Base-by-base conservation (phyloP, 2,113 vertebrate species). In the Peucedramus taeniatus region DNA sequence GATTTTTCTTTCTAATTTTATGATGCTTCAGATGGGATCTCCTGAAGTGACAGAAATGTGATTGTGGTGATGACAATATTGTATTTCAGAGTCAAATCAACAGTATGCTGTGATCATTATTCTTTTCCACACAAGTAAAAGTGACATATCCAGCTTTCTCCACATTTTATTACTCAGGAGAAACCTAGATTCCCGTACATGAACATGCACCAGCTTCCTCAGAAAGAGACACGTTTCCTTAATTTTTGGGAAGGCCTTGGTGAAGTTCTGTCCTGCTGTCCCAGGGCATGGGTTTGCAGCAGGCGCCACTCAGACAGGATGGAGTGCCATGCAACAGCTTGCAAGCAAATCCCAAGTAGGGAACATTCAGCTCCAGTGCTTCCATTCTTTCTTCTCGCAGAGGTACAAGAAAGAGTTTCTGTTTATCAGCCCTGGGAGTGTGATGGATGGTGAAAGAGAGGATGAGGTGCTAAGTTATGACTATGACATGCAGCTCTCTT, bases 321-420 rank as follows among this genome's bases (percentile, higher is more conserved):
- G 92, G 91, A 96, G 95, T 93, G 96, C 94, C 94, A 97, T 97
- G 96, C 96, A 95, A 86, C 54, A 95, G 96, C 89, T 84, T 28
- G 89, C 93, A 94, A 94, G 90, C 93, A 44, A 89, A 81, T 89
- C 88, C 83, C 72, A 74, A 9, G 76, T 22, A 63, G 69, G 83
- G 56, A 91, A 70, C 91, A 40, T 68, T 71, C 83, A 64, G 77
- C 69, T 90, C 57, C 72, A 93, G 85, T 94, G 93, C 57, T 87
- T 70, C 83, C 83, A n/a, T 77, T 92, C 90, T 84, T 94, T 79
- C 71, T 76, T 63, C 91, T 95, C 54, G 6, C 93, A 84, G 72
- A 92, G 60, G 64, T 74, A 71, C 82, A 72, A 85, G 91, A 94
- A 84, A 89, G 90, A 90, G 94, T 9, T 88, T 83, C 90, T 79